These are phyloP conservation scores for Typhlichthys eigenmanni DNA, from an alignment of 2,797 vertebrate species.

Conservation along the genomic window DNA sequence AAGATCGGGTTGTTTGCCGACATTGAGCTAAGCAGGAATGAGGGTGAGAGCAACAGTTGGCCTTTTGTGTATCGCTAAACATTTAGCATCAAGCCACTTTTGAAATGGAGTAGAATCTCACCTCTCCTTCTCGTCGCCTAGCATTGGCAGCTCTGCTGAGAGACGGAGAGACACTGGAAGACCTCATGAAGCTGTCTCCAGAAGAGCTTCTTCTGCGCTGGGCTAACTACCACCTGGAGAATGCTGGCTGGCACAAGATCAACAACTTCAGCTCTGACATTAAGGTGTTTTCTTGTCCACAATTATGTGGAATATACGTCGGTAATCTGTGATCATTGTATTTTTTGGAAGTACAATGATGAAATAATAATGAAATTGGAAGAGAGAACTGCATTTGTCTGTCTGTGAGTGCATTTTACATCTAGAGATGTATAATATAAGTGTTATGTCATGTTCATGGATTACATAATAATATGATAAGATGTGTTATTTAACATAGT, in stretches of 20 bases:
- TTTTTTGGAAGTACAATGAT: no score
- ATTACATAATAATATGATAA: no score
- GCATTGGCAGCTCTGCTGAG: conserved; percentile 91
- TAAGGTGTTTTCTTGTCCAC: conserved; percentile 77
- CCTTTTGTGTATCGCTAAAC: background rate
- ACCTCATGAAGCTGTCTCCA: conserved; percentile 95
- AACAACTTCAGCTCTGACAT: conserved; percentile 94
- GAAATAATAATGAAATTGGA: no score
- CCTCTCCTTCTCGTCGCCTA: conserved; percentile 39
- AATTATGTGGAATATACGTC: background rate
- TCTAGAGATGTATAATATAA: no score
- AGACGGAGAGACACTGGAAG: conserved; percentile 93
- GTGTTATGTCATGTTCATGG: no score
- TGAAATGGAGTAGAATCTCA: conserved; percentile 25
- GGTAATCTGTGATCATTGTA: no score
- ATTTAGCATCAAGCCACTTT: conserved; percentile 13
- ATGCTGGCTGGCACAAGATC: conserved; percentile 88
- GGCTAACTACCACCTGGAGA: conserved; percentile 96
- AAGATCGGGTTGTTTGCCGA: conserved; percentile 98
- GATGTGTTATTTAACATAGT: no score
- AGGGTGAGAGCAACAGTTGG: conserved; percentile 77
- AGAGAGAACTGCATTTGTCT: no score
- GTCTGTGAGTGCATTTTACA: no score
- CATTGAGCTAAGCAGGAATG: conserved; percentile 97
- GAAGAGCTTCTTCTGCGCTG: conserved; percentile 93